Percentiles rank a stretch among this genome's conserved stretches.
Evolutionary conservation across 2,888 invertebrate genomes (phyloP).

Genomic region (Agrochola macilenta): DNA sequence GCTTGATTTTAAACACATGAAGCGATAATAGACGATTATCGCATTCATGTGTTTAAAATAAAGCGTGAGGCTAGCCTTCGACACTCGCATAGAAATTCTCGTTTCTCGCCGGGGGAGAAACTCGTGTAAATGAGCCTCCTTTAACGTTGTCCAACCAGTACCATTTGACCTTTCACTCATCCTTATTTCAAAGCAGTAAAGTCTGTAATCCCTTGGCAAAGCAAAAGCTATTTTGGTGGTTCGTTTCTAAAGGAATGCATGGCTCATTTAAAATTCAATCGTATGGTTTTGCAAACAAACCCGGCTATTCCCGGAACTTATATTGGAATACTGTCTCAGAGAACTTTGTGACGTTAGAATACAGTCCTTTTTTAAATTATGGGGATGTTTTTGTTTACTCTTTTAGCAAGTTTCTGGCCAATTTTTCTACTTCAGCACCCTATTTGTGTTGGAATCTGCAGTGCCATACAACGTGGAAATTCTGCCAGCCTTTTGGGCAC

Average conservation of each 20-base stretch:
- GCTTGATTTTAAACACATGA: background rate
- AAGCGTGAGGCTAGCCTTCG: background rate
- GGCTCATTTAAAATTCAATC: conserved; percentile 71
- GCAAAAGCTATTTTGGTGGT: conserved; percentile 20
- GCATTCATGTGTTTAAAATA: no score
- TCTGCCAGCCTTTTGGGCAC: no score
- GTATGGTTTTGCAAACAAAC: conserved; percentile 60
- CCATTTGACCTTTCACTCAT: background rate
- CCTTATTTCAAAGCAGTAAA: conserved; percentile 6
- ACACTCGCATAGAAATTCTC: background rate
- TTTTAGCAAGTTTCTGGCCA: background rate
- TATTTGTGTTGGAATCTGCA: background rate
- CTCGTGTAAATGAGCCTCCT: conserved; percentile 13
- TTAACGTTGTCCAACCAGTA: conserved; percentile 11
- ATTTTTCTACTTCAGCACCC: background rate
- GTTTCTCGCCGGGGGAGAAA: background rate
- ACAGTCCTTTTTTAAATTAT: conserved; percentile 22
- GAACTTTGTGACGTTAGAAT: conserved; percentile 5
- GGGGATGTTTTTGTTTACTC: conserved; percentile 13
- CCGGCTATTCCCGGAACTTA: conserved; percentile 55
- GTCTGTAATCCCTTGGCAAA: conserved; percentile 27
- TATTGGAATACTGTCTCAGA: conserved; percentile 58
- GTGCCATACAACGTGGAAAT: no score
- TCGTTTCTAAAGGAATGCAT: conserved; percentile 61
- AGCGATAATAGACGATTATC: no score